phyloP scores from a whole-genome alignment of 2,888 invertebrate species.

The Himalopsyche tibetana region DNA sequence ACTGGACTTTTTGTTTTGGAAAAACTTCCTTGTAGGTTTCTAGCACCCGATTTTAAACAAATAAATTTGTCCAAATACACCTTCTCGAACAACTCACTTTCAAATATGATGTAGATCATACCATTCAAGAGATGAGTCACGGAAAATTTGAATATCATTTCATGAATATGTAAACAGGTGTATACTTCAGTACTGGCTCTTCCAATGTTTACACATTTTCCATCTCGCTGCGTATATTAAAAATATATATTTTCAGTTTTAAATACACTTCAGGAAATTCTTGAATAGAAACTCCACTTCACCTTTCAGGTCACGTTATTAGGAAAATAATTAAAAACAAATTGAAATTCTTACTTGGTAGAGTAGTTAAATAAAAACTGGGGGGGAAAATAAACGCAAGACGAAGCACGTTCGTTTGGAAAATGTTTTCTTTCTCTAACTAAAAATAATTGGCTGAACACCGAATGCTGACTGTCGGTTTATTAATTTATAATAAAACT shows the following conservation, averaged over 20 bases:
- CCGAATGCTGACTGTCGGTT: background rate
- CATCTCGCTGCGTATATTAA: background rate
- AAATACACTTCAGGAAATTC: background rate
- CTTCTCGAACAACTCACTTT: background rate
- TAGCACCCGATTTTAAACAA: background rate
- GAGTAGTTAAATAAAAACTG: background rate
- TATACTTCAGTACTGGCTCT: background rate
- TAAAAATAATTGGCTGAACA: background rate
- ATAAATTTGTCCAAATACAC: background rate
- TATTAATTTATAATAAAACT: background rate
- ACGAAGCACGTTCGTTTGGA: slow-evolving; percentile 12
- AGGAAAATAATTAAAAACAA: slow-evolving; percentile 26
- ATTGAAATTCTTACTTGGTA: slow-evolving; percentile 5
- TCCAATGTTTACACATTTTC: background rate
- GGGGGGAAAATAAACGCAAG: background rate
- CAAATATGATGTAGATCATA: background rate
- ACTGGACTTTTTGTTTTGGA: no score
- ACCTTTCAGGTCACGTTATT: slow-evolving; percentile 26
- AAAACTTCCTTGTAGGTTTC: no score
- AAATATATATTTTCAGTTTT: slow-evolving; percentile 2
- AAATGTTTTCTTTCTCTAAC: background rate
- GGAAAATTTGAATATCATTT: slow-evolving; percentile 20
- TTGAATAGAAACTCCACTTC: background rate
- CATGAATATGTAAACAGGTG: slow-evolving; percentile 16
- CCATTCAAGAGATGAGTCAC: background rate